These are phyloP conservation scores for Thomomys bottae DNA, from an alignment of 2,113 vertebrate species.

Conservation along the genomic window DNA sequence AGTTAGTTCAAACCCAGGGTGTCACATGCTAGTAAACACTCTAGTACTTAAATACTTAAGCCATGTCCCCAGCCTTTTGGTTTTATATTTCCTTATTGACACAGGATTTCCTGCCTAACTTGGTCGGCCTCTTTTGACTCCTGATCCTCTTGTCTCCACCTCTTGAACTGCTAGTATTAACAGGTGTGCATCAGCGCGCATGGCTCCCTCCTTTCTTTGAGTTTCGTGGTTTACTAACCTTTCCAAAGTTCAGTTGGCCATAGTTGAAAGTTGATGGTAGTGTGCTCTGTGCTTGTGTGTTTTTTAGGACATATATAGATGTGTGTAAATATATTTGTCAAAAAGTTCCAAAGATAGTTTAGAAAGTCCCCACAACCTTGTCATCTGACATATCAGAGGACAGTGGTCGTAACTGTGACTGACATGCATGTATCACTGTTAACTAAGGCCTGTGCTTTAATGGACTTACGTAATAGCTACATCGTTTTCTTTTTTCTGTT, in stretches of 20 bases:
- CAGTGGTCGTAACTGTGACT: background rate
- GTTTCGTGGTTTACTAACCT: background rate
- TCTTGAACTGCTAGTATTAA: too few relatives aligned
- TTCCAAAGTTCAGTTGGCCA: background rate
- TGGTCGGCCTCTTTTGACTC: too few relatives aligned
- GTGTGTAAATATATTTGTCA: background rate
- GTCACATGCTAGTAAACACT: too few relatives aligned
- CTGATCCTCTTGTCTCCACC: too few relatives aligned
- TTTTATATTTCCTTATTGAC: too few relatives aligned
- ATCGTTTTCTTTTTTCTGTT: background rate
- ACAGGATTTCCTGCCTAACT: too few relatives aligned
- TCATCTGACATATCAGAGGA: fast-evolving
- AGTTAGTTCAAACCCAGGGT: too few relatives aligned
- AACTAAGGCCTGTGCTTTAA: background rate
- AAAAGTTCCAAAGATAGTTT: background rate
- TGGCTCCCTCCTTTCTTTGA: background rate
- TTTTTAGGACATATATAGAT: background rate
- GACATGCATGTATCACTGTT: background rate
- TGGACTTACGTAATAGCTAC: background rate
- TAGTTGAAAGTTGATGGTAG: background rate
- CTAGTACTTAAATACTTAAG: too few relatives aligned
- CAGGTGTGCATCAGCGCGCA: too few relatives aligned
- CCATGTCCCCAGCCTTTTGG: too few relatives aligned
- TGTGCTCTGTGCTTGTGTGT: background rate
- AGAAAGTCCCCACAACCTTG: background rate